Conservation (phyloP, 2,797 vertebrate genomes). For the Thalassophryne amazonica region DNA sequence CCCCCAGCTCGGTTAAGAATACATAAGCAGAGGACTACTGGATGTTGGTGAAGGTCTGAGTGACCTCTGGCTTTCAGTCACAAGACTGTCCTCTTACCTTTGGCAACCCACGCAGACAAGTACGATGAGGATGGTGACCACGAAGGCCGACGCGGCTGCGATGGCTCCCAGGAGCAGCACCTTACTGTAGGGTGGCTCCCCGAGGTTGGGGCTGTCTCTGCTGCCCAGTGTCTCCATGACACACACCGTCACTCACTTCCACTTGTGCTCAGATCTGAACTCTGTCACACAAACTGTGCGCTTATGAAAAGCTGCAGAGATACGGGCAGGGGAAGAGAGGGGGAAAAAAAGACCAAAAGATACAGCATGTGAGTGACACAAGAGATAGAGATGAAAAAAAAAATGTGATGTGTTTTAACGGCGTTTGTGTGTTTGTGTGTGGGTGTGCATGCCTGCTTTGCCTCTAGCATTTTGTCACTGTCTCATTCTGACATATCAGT, state of each 20-base stretch:
- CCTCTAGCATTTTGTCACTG: constrained; percentile 65
- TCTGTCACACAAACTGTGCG: constrained; percentile 41
- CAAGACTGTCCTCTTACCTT: constrained; percentile 60
- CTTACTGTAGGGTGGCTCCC: constrained; percentile 52
- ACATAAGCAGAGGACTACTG: too few species aligned
- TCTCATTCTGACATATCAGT: constrained; percentile 68
- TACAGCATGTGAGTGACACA: constrained; percentile 41
- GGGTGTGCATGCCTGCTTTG: constrained; percentile 30
- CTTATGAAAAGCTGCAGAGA: constrained; percentile 62
- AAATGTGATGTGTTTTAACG: constrained; percentile 12
- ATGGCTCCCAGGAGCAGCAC: constrained; percentile 80
- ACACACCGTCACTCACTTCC: constrained; percentile 48
- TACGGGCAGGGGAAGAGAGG: not conserved
- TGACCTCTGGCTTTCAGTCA: not conserved
- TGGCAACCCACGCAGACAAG: constrained; percentile 81
- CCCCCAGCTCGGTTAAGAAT: not conserved
- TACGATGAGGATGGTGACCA: constrained; percentile 80
- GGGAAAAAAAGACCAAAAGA: not conserved
- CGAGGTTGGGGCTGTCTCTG: not conserved
- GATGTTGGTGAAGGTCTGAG: too few species aligned
- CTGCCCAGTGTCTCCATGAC: constrained; percentile 47
- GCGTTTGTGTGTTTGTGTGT: constrained; percentile 20
- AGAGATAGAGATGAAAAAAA: constrained; percentile 29
- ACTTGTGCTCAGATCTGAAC: constrained; percentile 40
- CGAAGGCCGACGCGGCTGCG: constrained; percentile 79